Conservation (phyloP, 2,888 invertebrate species). For the Drosophila mimica region DNA sequence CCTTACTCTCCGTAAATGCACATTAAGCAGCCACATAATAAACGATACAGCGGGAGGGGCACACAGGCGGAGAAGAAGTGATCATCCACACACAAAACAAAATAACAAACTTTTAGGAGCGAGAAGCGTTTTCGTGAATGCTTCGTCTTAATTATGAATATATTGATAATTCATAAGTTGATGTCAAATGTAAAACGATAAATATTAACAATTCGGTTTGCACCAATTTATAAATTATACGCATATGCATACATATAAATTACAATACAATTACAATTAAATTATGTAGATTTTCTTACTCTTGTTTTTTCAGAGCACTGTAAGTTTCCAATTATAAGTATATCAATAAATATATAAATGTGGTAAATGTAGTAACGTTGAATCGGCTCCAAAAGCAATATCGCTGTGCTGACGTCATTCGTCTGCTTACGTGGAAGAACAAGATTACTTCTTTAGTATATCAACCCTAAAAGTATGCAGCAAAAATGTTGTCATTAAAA, state of each 20-base stretch:
- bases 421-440: conserved; percentile 17
- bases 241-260: conserved; percentile 47
- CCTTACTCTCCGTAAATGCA: conserved; percentile 29
- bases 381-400: background rate
- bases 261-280: conserved; percentile 47
- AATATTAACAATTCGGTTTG: conserved; percentile 32
- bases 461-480: conserved; percentile 33
- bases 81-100: conserved; percentile 40
- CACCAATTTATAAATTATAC: conserved; percentile 55
- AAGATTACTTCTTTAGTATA: background rate
- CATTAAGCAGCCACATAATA: conserved; percentile 22
- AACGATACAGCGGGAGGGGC: conserved; percentile 6
- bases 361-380: conserved; percentile 32
- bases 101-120: conserved; percentile 23
- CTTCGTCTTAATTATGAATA: conserved; percentile 49
- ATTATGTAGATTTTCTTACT: conserved; percentile 40
- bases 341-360: conserved; percentile 57
- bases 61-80: conserved; percentile 22
- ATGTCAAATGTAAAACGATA: conserved; percentile 29
- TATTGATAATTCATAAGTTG: conserved; percentile 55
- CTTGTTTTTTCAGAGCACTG: conserved; percentile 43
- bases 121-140: conserved; percentile 63
- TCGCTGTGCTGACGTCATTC: conserved; percentile 43
- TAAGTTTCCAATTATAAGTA: conserved; percentile 43
- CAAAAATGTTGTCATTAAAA: background rate